Evolutionary conservation across 2,888 invertebrate species (phyloP), one percentile per base, ranked within the genome.

Genomic region (Blastobasis adustella): DNA sequence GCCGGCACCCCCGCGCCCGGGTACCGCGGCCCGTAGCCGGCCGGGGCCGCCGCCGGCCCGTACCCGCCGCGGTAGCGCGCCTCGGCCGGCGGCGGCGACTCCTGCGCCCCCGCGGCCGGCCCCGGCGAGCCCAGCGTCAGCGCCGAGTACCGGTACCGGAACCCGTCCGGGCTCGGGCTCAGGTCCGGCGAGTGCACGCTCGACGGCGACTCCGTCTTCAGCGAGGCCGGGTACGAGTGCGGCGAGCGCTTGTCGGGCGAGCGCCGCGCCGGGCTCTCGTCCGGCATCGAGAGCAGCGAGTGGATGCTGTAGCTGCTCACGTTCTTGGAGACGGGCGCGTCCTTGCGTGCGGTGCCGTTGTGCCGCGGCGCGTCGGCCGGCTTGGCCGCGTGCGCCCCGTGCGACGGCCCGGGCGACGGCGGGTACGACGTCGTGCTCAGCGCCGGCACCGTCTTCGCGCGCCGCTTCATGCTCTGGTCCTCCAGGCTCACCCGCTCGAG

Each of bases 231-330:
- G 71, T 66, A 77, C 71, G 71, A 79, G 66, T 70, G 79, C 71
- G 76, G 90, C 62, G 85, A 80, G 54, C 79, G 80, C 66, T 76
- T 81, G 56, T 51, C 61, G 61, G 49, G 46, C 42, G 52, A 49
- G 52, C 76, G 73, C 54, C 84, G 68, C 71, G 82, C 59, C 61
- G 82, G 67, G 58, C 73, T 70, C 63, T 85, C 89, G 61, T 88
- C 89, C 42, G 90, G 76, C 91, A 92, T 92, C 55, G 94, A 93
- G 66, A 96, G 88, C 73, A 96, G 89, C 58, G 95, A 95, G 71
- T 94, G 95, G 77, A 96, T 96, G 87, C 95, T 95, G 84, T 95
- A 95, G 75, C 93, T 95, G 80, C 94, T 93, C 60, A 91, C 90
- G 66, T 91, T 83, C 63, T 82, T 83, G 51, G 79, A 64, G 40